Conservation (phyloP, 2,797 vertebrate genomes). For the Acestrorhynchus altus region DNA sequence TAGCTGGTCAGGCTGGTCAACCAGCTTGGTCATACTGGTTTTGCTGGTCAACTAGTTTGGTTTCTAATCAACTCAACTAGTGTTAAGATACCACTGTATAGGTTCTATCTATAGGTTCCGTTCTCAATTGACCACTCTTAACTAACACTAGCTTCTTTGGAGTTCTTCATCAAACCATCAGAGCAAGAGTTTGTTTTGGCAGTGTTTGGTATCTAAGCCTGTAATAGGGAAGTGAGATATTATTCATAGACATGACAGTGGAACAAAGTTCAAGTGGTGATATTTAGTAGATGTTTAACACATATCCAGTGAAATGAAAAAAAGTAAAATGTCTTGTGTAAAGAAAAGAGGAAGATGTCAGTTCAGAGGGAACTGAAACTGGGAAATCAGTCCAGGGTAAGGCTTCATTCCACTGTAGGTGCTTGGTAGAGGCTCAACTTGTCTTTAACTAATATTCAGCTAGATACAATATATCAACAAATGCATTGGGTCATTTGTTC, state of each 20-base stretch:
- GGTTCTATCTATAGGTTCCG: too few relatives aligned
- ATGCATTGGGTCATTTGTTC: too few relatives aligned
- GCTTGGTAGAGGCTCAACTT: too few relatives aligned
- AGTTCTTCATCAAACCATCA: background rate
- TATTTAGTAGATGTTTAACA: background rate
- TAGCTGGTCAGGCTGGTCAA: too few relatives aligned
- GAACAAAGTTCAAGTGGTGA: background rate
- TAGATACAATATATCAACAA: too few relatives aligned
- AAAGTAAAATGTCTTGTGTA: conserved; percentile 4
- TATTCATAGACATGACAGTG: conserved; percentile 25
- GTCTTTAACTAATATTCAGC: too few relatives aligned
- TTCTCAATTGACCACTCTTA: background rate
- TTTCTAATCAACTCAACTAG: conserved; percentile 5
- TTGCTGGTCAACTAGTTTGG: too few relatives aligned
- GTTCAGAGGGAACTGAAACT: conserved; percentile 33
- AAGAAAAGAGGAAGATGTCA: background rate
- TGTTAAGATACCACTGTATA: background rate
- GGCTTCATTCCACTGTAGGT: too few relatives aligned
- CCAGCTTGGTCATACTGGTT: too few relatives aligned
- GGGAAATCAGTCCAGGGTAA: background rate
- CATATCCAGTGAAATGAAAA: conserved; percentile 6
- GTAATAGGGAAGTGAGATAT: conserved; percentile 35
- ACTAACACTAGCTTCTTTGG: background rate
- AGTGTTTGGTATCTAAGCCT: conserved; percentile 33
- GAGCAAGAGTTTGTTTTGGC: conserved; percentile 7